These are phyloP conservation scores for Crypturellus undulatus DNA, from an alignment of 2,113 vertebrate species.

Conservation along the genomic window DNA sequence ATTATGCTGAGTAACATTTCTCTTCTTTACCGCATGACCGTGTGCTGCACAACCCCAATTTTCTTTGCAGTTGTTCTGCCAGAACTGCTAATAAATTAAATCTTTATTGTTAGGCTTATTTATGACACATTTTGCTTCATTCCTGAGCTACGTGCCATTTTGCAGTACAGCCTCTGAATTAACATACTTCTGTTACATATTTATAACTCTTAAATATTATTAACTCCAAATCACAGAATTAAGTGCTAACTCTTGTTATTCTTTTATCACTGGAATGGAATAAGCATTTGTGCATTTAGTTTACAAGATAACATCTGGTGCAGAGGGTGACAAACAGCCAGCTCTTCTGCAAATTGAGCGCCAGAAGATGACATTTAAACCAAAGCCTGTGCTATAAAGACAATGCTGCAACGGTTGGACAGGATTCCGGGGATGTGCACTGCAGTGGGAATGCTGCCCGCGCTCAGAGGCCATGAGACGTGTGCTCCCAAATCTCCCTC, in stretches of 20 bases:
- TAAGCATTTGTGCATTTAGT: conserved; percentile 20
- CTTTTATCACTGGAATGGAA: conserved; percentile 2
- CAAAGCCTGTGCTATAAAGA: conserved; percentile 6
- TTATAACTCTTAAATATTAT: conserved; percentile 32
- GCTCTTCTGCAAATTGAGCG: background rate
- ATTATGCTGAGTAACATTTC: background rate
- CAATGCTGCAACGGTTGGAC: conserved; percentile 26
- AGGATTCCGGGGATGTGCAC: background rate
- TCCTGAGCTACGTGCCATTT: background rate
- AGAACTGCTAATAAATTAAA: conserved; percentile 57
- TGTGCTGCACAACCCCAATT: background rate
- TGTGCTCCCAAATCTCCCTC: rapidly evolving
- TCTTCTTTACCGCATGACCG: conserved; percentile 15
- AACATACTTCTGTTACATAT: conserved; percentile 29
- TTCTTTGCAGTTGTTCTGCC: conserved; percentile 37
- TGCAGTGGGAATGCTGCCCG: background rate
- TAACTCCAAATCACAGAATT: conserved; percentile 31
- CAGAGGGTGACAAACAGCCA: conserved; percentile 3
- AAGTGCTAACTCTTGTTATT: conserved; percentile 19
- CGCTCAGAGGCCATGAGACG: background rate
- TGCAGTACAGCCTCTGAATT: background rate
- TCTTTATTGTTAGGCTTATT: conserved; percentile 24
- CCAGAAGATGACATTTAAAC: conserved; percentile 46
- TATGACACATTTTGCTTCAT: conserved; percentile 33
- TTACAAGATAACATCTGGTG: conserved; percentile 57